A percentile compares a stretch with the other conserved stretches of the same genome.
These are phyloP conservation scores for Colostygia pectinataria DNA, from an alignment of 2,888 invertebrate genomes.

Conservation along the genomic window DNA sequence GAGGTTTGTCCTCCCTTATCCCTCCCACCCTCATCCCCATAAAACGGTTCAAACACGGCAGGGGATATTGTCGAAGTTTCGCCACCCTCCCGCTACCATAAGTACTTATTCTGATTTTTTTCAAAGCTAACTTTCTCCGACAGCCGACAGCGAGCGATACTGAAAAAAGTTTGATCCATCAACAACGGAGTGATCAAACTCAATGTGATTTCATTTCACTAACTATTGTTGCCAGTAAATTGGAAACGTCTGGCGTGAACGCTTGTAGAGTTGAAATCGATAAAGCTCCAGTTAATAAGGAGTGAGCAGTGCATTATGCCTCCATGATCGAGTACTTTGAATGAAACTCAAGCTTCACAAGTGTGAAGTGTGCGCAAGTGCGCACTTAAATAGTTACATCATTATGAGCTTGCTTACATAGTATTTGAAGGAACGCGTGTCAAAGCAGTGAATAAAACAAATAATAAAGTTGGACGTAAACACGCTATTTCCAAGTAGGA, in stretches of 20 bases:
- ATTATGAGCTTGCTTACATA: neutral
- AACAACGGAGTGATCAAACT: slow-evolving; percentile 43
- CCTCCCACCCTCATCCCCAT: slow-evolving; percentile 56
- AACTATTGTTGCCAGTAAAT: slow-evolving; percentile 35
- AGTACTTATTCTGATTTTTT: slow-evolving; percentile 71
- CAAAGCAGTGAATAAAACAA: slow-evolving; percentile 30
- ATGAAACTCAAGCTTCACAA: slow-evolving; percentile 14
- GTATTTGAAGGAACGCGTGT: slow-evolving; percentile 18
- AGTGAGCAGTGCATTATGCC: slow-evolving; percentile 31
- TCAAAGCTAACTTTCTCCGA: slow-evolving; percentile 61
- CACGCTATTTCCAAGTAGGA: slow-evolving; percentile 49
- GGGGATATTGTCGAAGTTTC: slow-evolving; percentile 69
- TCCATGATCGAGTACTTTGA: slow-evolving; percentile 30
- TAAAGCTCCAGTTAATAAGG: slow-evolving; percentile 34
- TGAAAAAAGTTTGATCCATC: slow-evolving; percentile 45
- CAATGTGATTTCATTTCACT: slow-evolving; percentile 43
- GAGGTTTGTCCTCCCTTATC: slow-evolving; percentile 47
- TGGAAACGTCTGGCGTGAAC: slow-evolving; percentile 34
- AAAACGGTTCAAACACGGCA: slow-evolving; percentile 62
- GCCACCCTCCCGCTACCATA: slow-evolving; percentile 58
- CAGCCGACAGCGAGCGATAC: slow-evolving; percentile 43
- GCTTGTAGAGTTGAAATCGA: slow-evolving; percentile 32
- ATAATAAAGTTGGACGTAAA: slow-evolving; percentile 46
- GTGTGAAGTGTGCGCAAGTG: slow-evolving; percentile 6
- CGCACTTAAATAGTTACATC: neutral